Conservation (phyloP, 2,113 vertebrate genomes). For the Phylloscopus trochiloides region DNA sequence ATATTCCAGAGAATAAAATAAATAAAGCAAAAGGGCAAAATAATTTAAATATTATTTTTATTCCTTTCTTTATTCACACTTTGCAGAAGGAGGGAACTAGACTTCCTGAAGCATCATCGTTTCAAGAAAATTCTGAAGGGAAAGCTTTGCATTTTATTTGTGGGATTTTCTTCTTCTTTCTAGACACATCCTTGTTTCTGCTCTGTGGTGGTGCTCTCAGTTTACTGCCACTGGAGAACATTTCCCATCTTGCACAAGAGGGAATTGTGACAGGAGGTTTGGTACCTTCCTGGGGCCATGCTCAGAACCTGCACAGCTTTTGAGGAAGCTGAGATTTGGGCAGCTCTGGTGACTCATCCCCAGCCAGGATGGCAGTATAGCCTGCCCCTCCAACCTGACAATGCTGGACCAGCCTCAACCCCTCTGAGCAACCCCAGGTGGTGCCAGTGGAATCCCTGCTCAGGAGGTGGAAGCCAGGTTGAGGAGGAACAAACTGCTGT, state of each 20-base stretch:
- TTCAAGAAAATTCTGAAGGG: neutral
- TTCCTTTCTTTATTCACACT: neutral
- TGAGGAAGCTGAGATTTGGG: neutral
- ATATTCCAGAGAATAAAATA: neutral
- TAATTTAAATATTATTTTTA: neutral
- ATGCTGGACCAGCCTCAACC: neutral
- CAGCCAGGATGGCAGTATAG: neutral
- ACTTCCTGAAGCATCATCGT: neutral
- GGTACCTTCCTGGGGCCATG: accelerated
- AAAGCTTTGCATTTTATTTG: neutral
- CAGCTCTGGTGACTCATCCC: neutral
- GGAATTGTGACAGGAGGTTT: neutral
- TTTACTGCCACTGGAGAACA: neutral
- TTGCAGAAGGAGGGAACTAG: neutral
- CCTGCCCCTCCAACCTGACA: neutral
- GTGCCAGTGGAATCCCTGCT: accelerated
- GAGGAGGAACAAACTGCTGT: neutral
- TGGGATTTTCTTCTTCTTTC: neutral
- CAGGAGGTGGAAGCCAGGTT: neutral
- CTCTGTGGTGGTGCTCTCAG: neutral
- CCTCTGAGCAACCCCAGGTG: accelerated
- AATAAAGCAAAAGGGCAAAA: neutral
- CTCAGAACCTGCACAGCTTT: neutral
- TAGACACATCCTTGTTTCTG: neutral
- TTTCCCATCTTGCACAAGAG: neutral